phyloP scores from a whole-genome alignment of 2,113 vertebrate species.

The Corvus hawaiiensis region DNA sequence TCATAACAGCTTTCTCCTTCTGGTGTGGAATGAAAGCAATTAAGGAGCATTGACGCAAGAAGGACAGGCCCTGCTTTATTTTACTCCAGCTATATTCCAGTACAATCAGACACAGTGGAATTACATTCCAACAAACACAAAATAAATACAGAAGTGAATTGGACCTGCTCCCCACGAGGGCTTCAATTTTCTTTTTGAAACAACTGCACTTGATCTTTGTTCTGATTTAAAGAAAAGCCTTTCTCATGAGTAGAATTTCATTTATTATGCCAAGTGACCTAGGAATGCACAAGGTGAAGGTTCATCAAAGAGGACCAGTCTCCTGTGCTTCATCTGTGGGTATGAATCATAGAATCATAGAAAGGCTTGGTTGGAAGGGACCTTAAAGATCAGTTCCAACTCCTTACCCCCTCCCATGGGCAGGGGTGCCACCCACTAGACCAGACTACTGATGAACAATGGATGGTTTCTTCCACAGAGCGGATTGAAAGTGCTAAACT shows the following conservation, averaged over 20 bases:
- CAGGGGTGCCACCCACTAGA: not conserved
- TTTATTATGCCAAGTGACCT: not conserved
- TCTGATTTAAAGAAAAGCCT: not conserved
- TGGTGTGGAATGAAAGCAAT: constrained; percentile 27
- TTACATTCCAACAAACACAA: not conserved
- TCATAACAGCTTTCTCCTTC: not conserved
- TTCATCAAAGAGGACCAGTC: not conserved
- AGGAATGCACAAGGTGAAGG: not conserved
- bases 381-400: not conserved
- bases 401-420: not conserved
- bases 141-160: not conserved
- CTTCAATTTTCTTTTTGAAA: not conserved
- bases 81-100: not conserved
- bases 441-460: not conserved
- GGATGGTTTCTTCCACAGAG: not conserved
- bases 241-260: not conserved
- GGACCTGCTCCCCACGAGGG: not conserved
- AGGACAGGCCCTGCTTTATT: not conserved
- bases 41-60: constrained; percentile 34
- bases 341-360: not conserved
- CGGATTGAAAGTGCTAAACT: not conserved
- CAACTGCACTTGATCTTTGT: not conserved
- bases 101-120: not conserved
- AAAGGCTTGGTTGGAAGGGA: not conserved
- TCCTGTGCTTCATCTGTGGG: not conserved